Evolutionary conservation across 2,797 vertebrate genomes (phyloP).

Genomic region (Chrysocyon brachyurus): DNA sequence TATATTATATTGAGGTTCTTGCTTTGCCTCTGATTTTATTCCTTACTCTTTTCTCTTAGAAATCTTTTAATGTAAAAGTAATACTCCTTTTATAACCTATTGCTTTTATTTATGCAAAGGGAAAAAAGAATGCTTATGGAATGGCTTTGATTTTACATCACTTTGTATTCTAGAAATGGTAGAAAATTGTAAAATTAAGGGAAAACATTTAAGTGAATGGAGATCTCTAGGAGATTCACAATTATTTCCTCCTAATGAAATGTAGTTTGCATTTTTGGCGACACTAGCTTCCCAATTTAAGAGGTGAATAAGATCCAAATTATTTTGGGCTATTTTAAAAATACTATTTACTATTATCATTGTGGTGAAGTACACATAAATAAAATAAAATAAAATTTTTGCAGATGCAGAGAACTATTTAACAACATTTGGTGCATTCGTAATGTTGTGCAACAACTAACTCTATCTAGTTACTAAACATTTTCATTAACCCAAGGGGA

Average conservation of each 20-base stretch:
- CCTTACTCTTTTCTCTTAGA: neutral
- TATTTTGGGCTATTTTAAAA: neutral
- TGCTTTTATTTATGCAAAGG: neutral
- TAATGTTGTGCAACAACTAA: neutral
- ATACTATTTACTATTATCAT: neutral
- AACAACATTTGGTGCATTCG: neutral
- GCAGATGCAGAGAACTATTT: neutral
- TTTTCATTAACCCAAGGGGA: neutral
- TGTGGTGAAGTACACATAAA: neutral
- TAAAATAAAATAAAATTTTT: neutral
- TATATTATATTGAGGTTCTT: neutral
- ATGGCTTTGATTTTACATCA: neutral
- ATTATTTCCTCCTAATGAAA: neutral
- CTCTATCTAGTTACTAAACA: neutral
- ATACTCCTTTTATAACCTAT: neutral
- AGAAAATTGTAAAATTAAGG: conserved; percentile 18
- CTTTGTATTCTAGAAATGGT: neutral
- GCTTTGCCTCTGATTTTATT: neutral
- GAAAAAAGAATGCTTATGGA: neutral
- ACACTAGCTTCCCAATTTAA: neutral
- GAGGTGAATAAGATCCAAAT: neutral
- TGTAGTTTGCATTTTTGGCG: neutral
- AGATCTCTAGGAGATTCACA: neutral
- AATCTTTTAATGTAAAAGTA: neutral
- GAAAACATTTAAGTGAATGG: neutral